These are phyloP conservation scores for Sinopyrophorus schimmeli DNA, from an alignment of 2,888 invertebrate species.

Conservation along the genomic window DNA sequence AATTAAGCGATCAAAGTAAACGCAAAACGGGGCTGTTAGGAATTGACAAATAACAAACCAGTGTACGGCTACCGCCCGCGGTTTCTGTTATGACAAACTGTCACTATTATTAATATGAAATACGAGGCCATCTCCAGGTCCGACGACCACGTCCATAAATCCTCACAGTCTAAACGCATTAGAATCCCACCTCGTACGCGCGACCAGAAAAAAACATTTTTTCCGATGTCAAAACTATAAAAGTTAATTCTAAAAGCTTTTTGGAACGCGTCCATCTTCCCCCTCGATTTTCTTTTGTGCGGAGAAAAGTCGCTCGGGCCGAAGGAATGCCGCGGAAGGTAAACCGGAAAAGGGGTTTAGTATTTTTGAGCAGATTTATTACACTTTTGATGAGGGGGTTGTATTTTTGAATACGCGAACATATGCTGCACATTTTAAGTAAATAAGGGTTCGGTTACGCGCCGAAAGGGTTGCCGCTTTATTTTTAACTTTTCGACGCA, in stretches of 20 bases:
- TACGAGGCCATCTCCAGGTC: constrained; percentile 28
- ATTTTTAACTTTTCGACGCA: no score
- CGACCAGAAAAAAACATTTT: constrained; percentile 19
- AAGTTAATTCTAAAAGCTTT: constrained; percentile 10
- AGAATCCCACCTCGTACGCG: constrained; percentile 21
- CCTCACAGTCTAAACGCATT: constrained; percentile 23
- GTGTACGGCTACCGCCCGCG: constrained; percentile 37
- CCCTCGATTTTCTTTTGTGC: constrained; percentile 2
- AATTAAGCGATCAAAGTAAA: constrained; percentile 32
- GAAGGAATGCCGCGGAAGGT: constrained; percentile 13
- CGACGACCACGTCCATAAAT: constrained; percentile 29
- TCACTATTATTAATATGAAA: constrained; percentile 35
- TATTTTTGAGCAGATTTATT: constrained; percentile 38
- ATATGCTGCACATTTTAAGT: constrained; percentile 34
- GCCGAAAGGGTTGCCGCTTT: constrained; percentile 28
- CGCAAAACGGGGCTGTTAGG: constrained; percentile 22
- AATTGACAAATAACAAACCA: constrained; percentile 41
- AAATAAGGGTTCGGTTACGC: constrained; percentile 32
- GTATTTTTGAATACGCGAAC: constrained; percentile 33
- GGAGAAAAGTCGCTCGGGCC: background rate
- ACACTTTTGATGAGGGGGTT: constrained; percentile 35
- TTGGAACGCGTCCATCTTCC: constrained; percentile 10
- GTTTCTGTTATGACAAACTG: constrained; percentile 34
- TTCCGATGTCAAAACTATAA: constrained; percentile 15
- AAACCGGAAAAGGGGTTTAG: constrained; percentile 37